These are phyloP conservation scores for Uromys caudimaculatus DNA, from an alignment of 2,797 vertebrate species.

Conservation along the genomic window DNA sequence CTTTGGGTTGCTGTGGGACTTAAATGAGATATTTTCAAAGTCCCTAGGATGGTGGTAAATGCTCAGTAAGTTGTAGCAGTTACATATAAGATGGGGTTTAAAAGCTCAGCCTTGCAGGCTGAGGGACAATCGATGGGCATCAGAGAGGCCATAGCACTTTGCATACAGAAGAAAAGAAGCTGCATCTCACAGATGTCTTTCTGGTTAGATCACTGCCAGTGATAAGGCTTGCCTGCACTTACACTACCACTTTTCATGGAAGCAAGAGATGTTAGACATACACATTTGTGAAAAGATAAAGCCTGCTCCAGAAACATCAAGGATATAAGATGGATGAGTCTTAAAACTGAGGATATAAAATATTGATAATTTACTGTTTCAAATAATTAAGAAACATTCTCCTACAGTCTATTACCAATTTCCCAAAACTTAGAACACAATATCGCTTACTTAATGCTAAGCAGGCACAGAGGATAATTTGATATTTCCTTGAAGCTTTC, in stretches of 20 bases:
- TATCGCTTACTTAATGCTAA: constrained; percentile 73
- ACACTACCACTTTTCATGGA: constrained; percentile 2
- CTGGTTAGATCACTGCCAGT: not conserved
- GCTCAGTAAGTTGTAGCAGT: not conserved
- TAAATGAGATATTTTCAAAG: constrained; percentile 51
- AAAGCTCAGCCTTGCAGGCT: constrained; percentile 27
- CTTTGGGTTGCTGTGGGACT: not conserved
- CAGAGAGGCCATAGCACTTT: constrained; percentile 3
- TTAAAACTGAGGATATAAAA: constrained; percentile 61
- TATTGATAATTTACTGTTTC: constrained; percentile 70
- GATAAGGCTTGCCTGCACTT: not conserved
- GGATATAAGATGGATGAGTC: constrained; percentile 20
- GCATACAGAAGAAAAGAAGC: not conserved
- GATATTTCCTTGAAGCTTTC: constrained; percentile 79
- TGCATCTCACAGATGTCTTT: not conserved
- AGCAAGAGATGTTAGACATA: constrained; percentile 10
- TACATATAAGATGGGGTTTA: constrained; percentile 6
- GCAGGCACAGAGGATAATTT: constrained; percentile 69
- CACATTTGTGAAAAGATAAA: constrained; percentile 28
- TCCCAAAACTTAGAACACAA: constrained; percentile 75
- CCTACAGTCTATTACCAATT: constrained; percentile 69
- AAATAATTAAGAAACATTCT: constrained; percentile 72
- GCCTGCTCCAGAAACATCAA: constrained; percentile 38
- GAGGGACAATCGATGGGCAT: constrained; percentile 18
- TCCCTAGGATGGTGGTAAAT: constrained; percentile 14